Conservation (phyloP, 2,797 vertebrate species). For the Eupleurogrammus muticus region DNA sequence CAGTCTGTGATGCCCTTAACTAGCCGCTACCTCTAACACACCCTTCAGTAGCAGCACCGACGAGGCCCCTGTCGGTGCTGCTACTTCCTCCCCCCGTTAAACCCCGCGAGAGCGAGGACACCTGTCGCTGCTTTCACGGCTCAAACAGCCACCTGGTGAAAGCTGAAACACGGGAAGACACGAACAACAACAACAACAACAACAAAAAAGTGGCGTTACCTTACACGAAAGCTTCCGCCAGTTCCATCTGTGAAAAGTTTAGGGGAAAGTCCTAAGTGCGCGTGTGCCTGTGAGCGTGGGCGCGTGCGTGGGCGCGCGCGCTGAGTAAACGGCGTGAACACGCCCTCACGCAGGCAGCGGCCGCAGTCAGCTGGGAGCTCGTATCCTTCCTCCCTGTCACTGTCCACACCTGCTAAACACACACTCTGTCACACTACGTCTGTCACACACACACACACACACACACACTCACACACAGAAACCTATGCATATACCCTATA, state of each 20-base stretch:
- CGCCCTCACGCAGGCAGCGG: slow-evolving; percentile 73
- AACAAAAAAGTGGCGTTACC: slow-evolving; percentile 40
- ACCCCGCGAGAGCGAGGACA: slow-evolving; percentile 64
- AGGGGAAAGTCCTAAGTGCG: slow-evolving; percentile 16
- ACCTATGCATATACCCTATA: not conserved
- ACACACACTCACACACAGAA: not conserved
- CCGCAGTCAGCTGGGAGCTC: slow-evolving; percentile 36
- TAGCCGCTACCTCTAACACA: too few species aligned
- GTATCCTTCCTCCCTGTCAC: slow-evolving; percentile 24
- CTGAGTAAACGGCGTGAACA: slow-evolving; percentile 58
- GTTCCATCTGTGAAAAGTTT: slow-evolving; percentile 56
- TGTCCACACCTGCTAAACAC: slow-evolving; percentile 78
- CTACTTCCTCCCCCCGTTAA: too few species aligned
- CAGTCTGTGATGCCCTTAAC: too few species aligned
- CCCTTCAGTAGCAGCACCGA: too few species aligned
- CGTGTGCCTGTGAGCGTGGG: slow-evolving; percentile 8
- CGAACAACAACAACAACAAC: not conserved
- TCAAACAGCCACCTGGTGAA: not conserved
- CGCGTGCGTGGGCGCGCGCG: slow-evolving; percentile 4
- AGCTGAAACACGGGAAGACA: not conserved
- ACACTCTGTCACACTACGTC: slow-evolving; percentile 30
- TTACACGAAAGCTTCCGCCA: slow-evolving; percentile 45
- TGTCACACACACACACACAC: slow-evolving; percentile 9
- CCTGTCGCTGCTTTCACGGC: slow-evolving; percentile 51
- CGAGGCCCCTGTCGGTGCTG: too few species aligned